Evolutionary conservation across 30 jellyfish, hydroid and myxozoan species (phyloP).

Genomic region (Cassiopea xamachana): DNA sequence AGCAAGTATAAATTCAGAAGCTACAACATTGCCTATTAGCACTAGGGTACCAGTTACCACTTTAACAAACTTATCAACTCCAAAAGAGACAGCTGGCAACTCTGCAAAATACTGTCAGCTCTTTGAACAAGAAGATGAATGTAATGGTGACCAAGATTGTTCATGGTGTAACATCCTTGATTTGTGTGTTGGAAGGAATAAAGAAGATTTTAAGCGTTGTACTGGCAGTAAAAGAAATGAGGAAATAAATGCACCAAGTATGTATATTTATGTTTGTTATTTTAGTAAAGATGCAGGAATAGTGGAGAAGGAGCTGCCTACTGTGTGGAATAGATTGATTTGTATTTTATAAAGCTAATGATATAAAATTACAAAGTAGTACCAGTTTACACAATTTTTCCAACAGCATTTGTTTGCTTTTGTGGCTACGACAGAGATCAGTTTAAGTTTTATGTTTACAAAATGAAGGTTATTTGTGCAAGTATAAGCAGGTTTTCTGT

Average conservation of each 20-base stretch:
- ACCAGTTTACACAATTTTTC: too few species aligned
- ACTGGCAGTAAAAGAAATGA: constrained; percentile 51
- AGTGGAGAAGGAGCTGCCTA: too few species aligned
- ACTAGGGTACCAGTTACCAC: not conserved
- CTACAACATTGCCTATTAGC: not conserved
- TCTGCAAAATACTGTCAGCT: constrained; percentile 62
- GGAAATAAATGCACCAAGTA: constrained; percentile 19
- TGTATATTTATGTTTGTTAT: not conserved
- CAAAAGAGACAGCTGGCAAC: constrained; percentile 7
- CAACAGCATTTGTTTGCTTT: too few species aligned
- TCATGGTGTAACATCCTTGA: constrained; percentile 90
- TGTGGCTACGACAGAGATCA: too few species aligned
- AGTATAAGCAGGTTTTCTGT: too few species aligned
- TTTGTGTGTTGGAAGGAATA: constrained; percentile 82
- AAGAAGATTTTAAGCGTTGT: constrained; percentile 66
- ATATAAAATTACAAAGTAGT: too few species aligned
- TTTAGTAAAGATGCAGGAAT: too few species aligned
- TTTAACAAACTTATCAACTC: not conserved
- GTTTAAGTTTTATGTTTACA: too few species aligned
- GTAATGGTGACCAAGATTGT: constrained; percentile 84
- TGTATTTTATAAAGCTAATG: too few species aligned
- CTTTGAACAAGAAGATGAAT: constrained; percentile 66
- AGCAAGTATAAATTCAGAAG: not conserved
- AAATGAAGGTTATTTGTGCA: too few species aligned
- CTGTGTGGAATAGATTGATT: too few species aligned